Evolutionary conservation across 1,140 invertebrate genomes (phyloP), one percentile per base, ranked within the genome.

Genomic region (Atta texana): DNA sequence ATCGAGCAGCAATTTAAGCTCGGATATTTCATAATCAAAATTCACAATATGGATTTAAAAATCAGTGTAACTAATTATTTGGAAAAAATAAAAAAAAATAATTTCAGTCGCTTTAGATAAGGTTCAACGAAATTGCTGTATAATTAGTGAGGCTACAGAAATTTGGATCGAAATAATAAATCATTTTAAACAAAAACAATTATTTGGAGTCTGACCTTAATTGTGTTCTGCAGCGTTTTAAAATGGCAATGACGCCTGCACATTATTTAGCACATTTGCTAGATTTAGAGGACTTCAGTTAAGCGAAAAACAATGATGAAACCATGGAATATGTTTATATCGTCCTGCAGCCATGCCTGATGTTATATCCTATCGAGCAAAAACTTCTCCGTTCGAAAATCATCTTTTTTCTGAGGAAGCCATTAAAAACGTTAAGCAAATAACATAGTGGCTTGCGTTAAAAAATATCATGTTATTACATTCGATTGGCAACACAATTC

Each of bases 81-180:
- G 34, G 34, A 75, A 74, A 71, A 75, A 85, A 3, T 85, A 44
- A 69, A 63, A 61, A 24, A 24, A 24, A 24, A 7, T 75, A 75
- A 82, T 85, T 74, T 69, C 81, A 57, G 44, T 71, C 39, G 78
- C 57, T 61, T 72, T 85, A 59, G 69, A 85, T 24, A 24, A 85
- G 64, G n/a, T 85, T 61, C 69, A 85, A 72, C 18, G 28, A 85
- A 53, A 57, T 49, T 72, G 57, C 28, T 75, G 44, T 61, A 85
- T 24, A 44, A 85, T 85, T 75, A n/a, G 31, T 31, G 69, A 85
- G 2, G 69, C 81, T 21, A 78, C 59, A 63, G 59, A 61, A 78
- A 61, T 63, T 63, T 61, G 71, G 71, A 39, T 57, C 2, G 0
- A 24, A 24, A 24, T 24, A 24, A 24, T 24, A 24, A 16, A 57